Conservation (phyloP, 1,140 invertebrate genomes). For the Holotrichia oblita region DNA sequence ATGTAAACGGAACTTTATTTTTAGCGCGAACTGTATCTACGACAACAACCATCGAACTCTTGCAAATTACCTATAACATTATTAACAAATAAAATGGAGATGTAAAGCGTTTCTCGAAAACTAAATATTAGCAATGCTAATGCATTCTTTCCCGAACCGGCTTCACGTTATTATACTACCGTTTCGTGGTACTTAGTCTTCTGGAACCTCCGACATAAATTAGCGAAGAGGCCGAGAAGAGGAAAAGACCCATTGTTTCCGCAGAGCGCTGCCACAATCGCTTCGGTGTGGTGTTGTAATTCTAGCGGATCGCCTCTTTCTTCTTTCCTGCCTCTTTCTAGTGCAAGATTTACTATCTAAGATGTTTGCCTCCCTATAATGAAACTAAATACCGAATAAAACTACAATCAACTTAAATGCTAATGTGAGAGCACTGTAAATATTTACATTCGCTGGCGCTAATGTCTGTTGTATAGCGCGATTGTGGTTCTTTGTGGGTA, state of each 20-base stretch:
- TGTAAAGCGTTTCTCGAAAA: background rate
- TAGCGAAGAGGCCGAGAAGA: background rate
- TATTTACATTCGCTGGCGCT: constrained; percentile 21
- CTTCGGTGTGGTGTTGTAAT: background rate
- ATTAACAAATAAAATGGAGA: constrained; percentile 4
- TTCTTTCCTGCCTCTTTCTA: no score
- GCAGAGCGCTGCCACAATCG: no score
- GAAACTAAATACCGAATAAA: constrained; percentile 34
- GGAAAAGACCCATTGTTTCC: constrained; percentile 15
- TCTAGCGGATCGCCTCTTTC: background rate
- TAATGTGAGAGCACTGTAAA: constrained; percentile 5
- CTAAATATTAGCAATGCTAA: constrained; percentile 17
- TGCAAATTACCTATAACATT: background rate
- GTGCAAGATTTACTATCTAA: background rate
- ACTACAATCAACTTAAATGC: constrained; percentile 14
- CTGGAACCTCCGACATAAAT: background rate
- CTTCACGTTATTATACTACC: no score
- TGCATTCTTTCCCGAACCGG: background rate
- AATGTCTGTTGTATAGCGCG: constrained; percentile 27
- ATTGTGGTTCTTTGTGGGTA: background rate
- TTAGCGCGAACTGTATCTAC: background rate
- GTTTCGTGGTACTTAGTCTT: no score
- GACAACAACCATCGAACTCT: background rate
- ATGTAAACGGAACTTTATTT: background rate
- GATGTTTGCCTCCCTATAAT: background rate